These are phyloP conservation scores for Cydia strobilella DNA, from an alignment of 1,140 invertebrate species.

Conservation along the genomic window DNA sequence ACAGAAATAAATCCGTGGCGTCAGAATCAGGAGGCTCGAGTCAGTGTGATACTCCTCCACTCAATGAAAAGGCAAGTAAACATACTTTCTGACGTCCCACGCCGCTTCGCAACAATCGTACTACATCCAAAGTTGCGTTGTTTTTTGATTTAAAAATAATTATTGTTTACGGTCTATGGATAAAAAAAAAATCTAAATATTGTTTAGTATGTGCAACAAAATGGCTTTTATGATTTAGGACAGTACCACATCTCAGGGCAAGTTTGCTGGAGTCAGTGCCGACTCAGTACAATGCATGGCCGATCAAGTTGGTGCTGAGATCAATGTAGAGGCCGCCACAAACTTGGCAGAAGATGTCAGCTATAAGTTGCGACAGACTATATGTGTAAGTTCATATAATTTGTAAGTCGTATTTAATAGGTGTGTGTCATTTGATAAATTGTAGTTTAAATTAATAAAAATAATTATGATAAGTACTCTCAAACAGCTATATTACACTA, in stretches of 20 bases:
- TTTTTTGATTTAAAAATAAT: not conserved
- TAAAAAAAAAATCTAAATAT: not conserved
- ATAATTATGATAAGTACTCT: no score
- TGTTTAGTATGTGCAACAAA: slow-evolving; percentile 8
- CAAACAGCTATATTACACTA: no score
- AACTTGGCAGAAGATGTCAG: slow-evolving; percentile 77
- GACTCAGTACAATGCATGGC: slow-evolving; percentile 76
- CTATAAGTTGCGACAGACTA: slow-evolving; percentile 74
- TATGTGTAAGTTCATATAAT: slow-evolving; percentile 63
- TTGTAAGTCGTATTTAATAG: slow-evolving; percentile 11
- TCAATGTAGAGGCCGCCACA: slow-evolving; percentile 70
- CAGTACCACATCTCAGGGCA: slow-evolving; percentile 62
- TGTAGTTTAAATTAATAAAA: not conserved
- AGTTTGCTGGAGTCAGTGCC: slow-evolving; percentile 74
- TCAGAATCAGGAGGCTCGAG: slow-evolving; percentile 76
- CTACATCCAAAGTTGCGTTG: not conserved
- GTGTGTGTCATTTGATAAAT: not conserved
- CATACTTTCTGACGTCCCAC: not conserved
- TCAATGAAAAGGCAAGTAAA: slow-evolving; percentile 70
- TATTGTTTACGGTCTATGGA: not conserved
- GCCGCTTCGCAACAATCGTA: not conserved
- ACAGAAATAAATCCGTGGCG: slow-evolving; percentile 70
- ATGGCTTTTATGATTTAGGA: slow-evolving; percentile 48
- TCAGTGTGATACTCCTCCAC: slow-evolving; percentile 75
- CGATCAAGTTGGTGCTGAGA: slow-evolving; percentile 71